phyloP scores from a whole-genome alignment of 2,113 vertebrate genomes.

The Acrocephalus arundinaceus region DNA sequence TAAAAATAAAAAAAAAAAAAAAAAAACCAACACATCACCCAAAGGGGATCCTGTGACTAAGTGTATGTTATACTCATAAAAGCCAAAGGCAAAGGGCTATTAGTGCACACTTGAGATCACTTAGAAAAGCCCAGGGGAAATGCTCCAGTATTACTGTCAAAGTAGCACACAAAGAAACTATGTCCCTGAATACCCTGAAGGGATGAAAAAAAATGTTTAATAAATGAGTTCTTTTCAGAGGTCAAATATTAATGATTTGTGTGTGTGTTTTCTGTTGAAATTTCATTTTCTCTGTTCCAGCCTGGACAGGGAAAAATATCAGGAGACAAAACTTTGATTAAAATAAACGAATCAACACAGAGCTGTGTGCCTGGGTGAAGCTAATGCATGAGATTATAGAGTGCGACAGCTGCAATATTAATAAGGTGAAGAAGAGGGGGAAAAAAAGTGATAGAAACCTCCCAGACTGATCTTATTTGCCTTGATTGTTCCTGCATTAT shows the following conservation, averaged over 20 bases:
- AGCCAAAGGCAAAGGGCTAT: slow-evolving; percentile 49
- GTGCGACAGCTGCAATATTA: slow-evolving; percentile 56
- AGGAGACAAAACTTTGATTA: slow-evolving; percentile 48
- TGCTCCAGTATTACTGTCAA: background rate
- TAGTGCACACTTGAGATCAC: slow-evolving; percentile 62
- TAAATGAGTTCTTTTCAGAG: slow-evolving; percentile 58
- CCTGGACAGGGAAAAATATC: slow-evolving; percentile 49
- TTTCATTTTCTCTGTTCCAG: slow-evolving; percentile 61
- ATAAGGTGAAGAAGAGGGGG: slow-evolving; percentile 5
- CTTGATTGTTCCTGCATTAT: background rate
- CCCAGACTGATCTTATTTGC: slow-evolving; percentile 21
- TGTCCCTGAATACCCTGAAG: slow-evolving; percentile 18
- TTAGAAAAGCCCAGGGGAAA: slow-evolving; percentile 38
- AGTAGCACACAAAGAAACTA: slow-evolving; percentile 18
- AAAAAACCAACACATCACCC: background rate
- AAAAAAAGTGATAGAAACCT: background rate
- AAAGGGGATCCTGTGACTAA: slow-evolving; percentile 17
- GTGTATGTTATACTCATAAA: background rate
- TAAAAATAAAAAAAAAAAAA: background rate
- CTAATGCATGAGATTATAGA: slow-evolving; percentile 33
- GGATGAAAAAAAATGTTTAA: slow-evolving; percentile 38
- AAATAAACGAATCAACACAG: slow-evolving; percentile 54
- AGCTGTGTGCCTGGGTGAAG: background rate
- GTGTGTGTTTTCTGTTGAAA: slow-evolving; percentile 33
- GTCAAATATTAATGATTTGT: slow-evolving; percentile 67